Base-by-base conservation (phyloP, 2,113 vertebrate genomes). In the Pangasianodon gigas region DNA sequence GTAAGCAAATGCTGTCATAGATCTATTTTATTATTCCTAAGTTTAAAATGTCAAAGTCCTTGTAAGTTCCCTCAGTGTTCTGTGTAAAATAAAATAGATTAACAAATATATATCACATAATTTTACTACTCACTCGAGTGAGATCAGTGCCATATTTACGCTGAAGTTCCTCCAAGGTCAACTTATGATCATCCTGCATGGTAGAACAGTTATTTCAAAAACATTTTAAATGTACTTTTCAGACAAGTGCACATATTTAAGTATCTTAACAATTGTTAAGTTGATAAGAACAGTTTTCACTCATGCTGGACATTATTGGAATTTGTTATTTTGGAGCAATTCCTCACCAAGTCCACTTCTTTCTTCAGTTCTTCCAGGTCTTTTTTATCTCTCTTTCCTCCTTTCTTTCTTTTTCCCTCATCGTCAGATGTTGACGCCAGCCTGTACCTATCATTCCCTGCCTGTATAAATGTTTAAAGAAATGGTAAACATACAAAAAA, bases 331-430 rank as follows among this genome's bases (percentile, higher is more conserved):
- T 88, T 54, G 46, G 41, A 51, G 14, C 54, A 18, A 58, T 41
- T 90, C 93, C 97, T 96, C 91, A 99, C 98, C 97, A 99, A 92
- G 21, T 96, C 90, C 0, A 99, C 98, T 94, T 99, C 98, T 92
- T 99, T 99, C 93, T 99, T 99, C 84, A 99, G 96, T 0, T 99
- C 98, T 0, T 98, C 97, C 97, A 98, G 97, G 44, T 99, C 97
- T 91, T 94, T 96, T 48, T 93, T 77, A 1, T 75, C 88, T 75
- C 89, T 95, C 2, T 97, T 97, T 5, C 94, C 96, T 90, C 96
- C 97, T 86, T 95, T 93, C 90, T 96, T 96, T 81, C 97, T 97
- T 24, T 92, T 93, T 0, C 82, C 18, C 0, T 93, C 95, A 93
- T 96, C 95, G 41, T 99, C 98, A 0, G 98, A 98, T 19, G 98